Evolutionary conservation across 2,888 invertebrate species (phyloP).

Genomic region (Arrhopalites spinosus): DNA sequence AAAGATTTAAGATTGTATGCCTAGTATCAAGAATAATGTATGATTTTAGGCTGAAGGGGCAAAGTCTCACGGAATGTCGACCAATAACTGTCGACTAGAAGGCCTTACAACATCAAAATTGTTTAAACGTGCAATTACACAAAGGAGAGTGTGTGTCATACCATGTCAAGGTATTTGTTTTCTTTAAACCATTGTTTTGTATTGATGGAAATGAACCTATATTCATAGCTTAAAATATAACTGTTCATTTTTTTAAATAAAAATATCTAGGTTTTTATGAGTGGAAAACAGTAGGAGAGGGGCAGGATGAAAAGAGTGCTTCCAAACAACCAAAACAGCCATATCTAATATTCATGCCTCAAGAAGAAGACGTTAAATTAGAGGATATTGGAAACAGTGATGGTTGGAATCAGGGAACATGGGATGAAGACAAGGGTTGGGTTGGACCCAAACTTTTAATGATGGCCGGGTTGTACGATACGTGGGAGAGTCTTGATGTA

Average conservation of each 20-base stretch:
- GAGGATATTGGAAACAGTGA: conserved; percentile 31
- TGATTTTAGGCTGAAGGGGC: conserved; percentile 61
- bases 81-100: conserved; percentile 80
- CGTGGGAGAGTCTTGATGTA: conserved; percentile 65
- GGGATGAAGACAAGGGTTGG: conserved; percentile 66
- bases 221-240: not conserved
- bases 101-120: conserved; percentile 71
- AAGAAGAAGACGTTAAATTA: conserved; percentile 59
- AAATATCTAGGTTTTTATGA: conserved; percentile 64
- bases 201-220: not conserved
- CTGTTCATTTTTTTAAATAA: not conserved
- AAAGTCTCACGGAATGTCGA: conserved; percentile 68
- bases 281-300: conserved; percentile 70
- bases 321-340: conserved; percentile 67
- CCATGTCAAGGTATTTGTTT: conserved; percentile 77
- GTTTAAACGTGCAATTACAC: conserved; percentile 69
- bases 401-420: conserved; percentile 57
- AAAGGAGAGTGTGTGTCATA: conserved; percentile 77
- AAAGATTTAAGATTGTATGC: no score
- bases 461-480: conserved; percentile 77
- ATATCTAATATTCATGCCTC: conserved; percentile 73
- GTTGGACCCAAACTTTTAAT: conserved; percentile 68
- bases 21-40: conserved; percentile 37
- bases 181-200: not conserved
- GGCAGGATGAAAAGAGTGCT: conserved; percentile 1